Percentiles rank a stretch among this genome's conserved stretches.
Conservation (phyloP, 2,888 invertebrate genomes). For the Chaitophorus viminalis region DNA sequence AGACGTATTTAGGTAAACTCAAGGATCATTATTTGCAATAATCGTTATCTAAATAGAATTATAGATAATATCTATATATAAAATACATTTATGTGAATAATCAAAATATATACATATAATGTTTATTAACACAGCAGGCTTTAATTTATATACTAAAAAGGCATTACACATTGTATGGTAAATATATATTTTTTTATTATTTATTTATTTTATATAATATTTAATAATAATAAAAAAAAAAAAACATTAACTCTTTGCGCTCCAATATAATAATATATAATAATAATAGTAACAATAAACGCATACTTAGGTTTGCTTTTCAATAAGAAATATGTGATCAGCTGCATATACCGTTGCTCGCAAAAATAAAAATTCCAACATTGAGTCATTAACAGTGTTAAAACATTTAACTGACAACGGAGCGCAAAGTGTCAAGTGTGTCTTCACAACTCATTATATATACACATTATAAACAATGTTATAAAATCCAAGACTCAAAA, state of each 20-base stretch:
- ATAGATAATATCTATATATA: background rate
- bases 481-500: constrained; percentile 58
- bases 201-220: constrained; percentile 41
- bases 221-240: constrained; percentile 48
- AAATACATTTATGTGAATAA: constrained; percentile 8
- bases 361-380: constrained; percentile 1
- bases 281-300: constrained; percentile 41
- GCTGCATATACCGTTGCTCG: background rate
- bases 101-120: constrained; percentile 39
- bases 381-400: background rate
- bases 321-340: constrained; percentile 1
- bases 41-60: background rate
- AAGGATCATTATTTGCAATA: background rate
- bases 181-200: constrained; percentile 30
- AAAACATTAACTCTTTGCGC: constrained; percentile 50
- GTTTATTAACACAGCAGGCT: constrained; percentile 32
- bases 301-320: background rate
- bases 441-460: constrained; percentile 54
- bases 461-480: constrained; percentile 56
- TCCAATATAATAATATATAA: constrained; percentile 26
- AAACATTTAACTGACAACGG: constrained; percentile 27
- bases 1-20: background rate
- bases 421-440: constrained; percentile 55
- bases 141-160: constrained; percentile 44
- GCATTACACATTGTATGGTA: constrained; percentile 18